A percentile compares a stretch with the other conserved stretches of the same genome.
Evolutionary conservation across 2,888 invertebrate genomes (phyloP).

Genomic region (Drosophila antonietae): DNA sequence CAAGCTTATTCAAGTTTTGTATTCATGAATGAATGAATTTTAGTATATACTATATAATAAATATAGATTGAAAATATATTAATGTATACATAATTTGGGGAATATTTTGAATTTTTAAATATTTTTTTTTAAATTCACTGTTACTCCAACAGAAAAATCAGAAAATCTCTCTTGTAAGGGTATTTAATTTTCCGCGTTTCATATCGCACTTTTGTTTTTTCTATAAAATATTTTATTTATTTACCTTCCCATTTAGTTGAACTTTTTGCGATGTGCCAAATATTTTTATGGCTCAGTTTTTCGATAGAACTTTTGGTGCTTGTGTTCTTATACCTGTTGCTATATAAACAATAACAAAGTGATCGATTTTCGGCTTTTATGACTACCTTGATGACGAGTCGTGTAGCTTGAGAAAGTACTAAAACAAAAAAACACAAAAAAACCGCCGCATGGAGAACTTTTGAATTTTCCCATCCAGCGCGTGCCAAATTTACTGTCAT

Average conservation of each 20-base stretch:
- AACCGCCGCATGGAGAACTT: constrained; percentile 8
- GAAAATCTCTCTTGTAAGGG: not conserved
- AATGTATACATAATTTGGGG: too few species aligned
- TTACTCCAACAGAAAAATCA: not conserved
- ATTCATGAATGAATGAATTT: not conserved
- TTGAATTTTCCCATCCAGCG: constrained; percentile 25
- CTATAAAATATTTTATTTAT: constrained; percentile 55
- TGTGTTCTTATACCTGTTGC: constrained; percentile 54
- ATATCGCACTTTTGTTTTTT: constrained; percentile 14
- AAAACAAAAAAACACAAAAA: constrained; percentile 9
- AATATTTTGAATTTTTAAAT: too few species aligned
- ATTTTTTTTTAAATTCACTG: not conserved
- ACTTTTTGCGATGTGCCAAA: constrained; percentile 55
- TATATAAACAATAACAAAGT: constrained; percentile 67
- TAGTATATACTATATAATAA: not conserved
- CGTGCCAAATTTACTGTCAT: constrained; percentile 65
- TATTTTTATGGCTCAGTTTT: constrained; percentile 66
- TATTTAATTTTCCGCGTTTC: not conserved
- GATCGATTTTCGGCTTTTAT: constrained; percentile 66
- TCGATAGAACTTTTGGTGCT: constrained; percentile 68
- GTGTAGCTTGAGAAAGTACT: constrained; percentile 52
- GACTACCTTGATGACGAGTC: constrained; percentile 36
- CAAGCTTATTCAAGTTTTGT: not conserved
- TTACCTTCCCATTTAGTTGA: constrained; percentile 57
- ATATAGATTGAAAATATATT: not conserved